phyloP scores from a whole-genome alignment of 2,797 vertebrate species.

The Morus bassanus region DNA sequence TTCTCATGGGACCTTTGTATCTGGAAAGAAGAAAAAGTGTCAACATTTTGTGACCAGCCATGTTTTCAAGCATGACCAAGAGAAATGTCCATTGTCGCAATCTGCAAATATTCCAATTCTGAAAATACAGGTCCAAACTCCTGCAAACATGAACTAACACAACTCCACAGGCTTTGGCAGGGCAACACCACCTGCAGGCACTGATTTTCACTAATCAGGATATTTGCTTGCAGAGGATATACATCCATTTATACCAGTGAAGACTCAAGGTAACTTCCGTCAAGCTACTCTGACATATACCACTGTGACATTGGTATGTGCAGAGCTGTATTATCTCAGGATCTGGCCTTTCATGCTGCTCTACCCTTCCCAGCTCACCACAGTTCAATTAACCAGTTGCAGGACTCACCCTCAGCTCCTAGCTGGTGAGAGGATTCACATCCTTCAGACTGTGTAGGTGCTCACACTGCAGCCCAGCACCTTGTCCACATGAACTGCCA shows the following conservation, averaged over 20 bases:
- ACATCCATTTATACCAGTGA: neutral
- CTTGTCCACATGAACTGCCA: neutral
- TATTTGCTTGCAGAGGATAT: neutral
- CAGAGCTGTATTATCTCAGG: neutral
- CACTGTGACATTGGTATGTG: neutral
- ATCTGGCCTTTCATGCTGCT: neutral
- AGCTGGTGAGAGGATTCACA: neutral
- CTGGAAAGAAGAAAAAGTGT: neutral
- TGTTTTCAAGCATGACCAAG: rapidly evolving
- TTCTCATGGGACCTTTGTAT: neutral
- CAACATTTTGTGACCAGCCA: rapidly evolving
- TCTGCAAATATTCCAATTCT: neutral
- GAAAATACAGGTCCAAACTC: neutral
- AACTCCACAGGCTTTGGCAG: neutral
- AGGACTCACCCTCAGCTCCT: neutral
- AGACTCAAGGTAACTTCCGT: neutral
- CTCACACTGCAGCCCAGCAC: neutral
- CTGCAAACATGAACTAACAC: neutral
- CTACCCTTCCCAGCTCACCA: neutral
- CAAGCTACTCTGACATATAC: neutral
- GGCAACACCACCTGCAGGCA: neutral
- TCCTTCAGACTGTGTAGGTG: neutral
- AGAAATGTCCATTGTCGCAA: neutral
- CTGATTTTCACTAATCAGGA: neutral
- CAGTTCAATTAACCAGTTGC: neutral